Conservation (phyloP, 30 jellyfish, hydroid and myxozoan species). For the Aurelia sp. region DNA sequence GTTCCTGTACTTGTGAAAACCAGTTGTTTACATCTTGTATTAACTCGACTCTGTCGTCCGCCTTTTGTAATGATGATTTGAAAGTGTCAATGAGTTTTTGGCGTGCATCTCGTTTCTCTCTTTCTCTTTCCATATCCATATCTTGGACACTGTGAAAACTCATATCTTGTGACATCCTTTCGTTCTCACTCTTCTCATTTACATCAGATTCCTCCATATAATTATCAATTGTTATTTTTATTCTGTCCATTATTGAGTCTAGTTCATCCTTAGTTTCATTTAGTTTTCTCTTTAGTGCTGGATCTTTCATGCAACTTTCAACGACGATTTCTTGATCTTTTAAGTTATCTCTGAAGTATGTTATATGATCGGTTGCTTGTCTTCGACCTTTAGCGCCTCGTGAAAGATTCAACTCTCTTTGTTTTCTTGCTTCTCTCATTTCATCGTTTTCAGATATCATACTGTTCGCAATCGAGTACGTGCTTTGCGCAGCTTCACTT, state of each 20-base stretch:
- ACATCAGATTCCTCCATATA: conserved; percentile 30
- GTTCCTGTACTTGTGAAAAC: conserved; percentile 27
- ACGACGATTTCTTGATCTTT: conserved; percentile 68
- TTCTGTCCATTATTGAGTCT: conserved; percentile 50
- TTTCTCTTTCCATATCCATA: conserved; percentile 63
- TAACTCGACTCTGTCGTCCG: conserved; percentile 30
- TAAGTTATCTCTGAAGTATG: background rate
- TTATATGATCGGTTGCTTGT: background rate
- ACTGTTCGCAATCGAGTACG: conserved; percentile 5
- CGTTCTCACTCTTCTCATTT: background rate
- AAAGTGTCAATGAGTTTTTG: conserved; percentile 38
- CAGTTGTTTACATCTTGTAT: conserved; percentile 60
- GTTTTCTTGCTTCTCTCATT: background rate
- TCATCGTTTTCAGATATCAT: background rate
- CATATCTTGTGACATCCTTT: conserved; percentile 33
- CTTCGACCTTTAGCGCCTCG: background rate
- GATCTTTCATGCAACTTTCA: conserved; percentile 66
- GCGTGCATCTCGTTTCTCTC: conserved; percentile 59
- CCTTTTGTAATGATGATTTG: conserved; percentile 21
- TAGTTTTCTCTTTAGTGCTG: conserved; percentile 36
- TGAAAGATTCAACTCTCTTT: background rate
- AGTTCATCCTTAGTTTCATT: conserved; percentile 64
- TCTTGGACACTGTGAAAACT: conserved; percentile 37
- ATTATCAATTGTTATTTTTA: conserved; percentile 61
- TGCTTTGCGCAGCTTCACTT: background rate